Base-by-base conservation (phyloP, 2,113 vertebrate genomes). In the Mastomys coucha region DNA sequence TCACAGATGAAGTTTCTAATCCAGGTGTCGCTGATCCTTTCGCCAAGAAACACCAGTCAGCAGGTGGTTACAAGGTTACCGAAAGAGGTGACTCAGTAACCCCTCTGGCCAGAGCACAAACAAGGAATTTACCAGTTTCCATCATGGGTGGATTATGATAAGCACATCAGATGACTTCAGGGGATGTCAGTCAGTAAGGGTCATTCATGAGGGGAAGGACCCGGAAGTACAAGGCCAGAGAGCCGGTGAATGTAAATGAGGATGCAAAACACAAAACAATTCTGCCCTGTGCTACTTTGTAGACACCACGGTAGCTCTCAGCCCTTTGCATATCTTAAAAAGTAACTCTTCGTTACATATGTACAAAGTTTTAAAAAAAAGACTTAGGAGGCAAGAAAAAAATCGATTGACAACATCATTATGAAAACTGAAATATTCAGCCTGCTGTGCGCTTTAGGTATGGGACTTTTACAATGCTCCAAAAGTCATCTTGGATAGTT, bases 291-390 rank as follows among this genome's bases (percentile, higher is more conserved):
- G 58, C 58, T 91, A n/a, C 77, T 78, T 60, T 85, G 51, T 7
- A 91, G 91, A 92, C 95, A 96, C 82, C 95, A 87, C 49, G 87
- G 96, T 96, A 97, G 91, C 91, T 98, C 73, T 94, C 95, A 98
- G 98, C 98, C 97, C 98, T 98, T 98, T 96, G 96, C 56, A 69
- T 95, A 97, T 97, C 92, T 98, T 98, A 98, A 97, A 98, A 98
- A 98, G 97, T 67, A 92, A 96, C 95, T 97, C 80, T 94, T 91
- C 67, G 93, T 96, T 97, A 98, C 69, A 90, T 89, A 93, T 77
- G 70, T 98, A 98, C 97, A 98, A 97, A 98, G 45, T 93, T 96
- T 93, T 22, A 93, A 97, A 96, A 67, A 60, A 60, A 97, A 93
- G 73, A 92, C 67, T 65, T 82, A 80, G 13, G 69, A 96, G 78